Conservation (phyloP, 2,113 vertebrate genomes). For the Anseranas semipalmata region DNA sequence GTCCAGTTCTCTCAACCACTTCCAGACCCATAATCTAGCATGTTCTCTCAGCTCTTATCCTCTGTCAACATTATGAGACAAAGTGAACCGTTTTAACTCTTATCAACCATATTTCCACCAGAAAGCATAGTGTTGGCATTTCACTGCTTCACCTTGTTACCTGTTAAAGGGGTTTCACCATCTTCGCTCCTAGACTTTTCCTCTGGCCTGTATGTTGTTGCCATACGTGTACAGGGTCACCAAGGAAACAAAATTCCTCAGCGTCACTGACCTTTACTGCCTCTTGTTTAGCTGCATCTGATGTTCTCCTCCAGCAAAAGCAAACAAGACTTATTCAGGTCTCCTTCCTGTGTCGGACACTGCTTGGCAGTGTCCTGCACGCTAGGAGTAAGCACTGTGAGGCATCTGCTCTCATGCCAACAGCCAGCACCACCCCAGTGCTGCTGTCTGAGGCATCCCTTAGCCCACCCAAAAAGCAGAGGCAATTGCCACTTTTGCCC, state of each 20-base stretch:
- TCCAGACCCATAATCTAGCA: neutral
- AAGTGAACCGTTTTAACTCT: neutral
- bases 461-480: neutral
- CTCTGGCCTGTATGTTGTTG: neutral
- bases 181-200: neutral
- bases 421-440: neutral
- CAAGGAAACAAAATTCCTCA: neutral
- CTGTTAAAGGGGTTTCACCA: neutral
- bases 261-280: neutral
- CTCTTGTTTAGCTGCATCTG: neutral
- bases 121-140: neutral
- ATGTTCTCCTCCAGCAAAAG: neutral
- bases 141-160: neutral
- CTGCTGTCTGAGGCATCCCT: neutral
- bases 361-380: neutral
- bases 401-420: neutral
- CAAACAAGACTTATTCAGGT: neutral
- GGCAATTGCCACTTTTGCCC: neutral
- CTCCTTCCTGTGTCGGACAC: rapidly evolving
- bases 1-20: neutral
- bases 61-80: neutral
- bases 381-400: neutral
- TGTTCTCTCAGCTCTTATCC: neutral
- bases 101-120: neutral
- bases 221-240: rapidly evolving